Evolutionary conservation across 2,113 vertebrate species (phyloP).

Genomic region (Eulemur rufifrons): DNA sequence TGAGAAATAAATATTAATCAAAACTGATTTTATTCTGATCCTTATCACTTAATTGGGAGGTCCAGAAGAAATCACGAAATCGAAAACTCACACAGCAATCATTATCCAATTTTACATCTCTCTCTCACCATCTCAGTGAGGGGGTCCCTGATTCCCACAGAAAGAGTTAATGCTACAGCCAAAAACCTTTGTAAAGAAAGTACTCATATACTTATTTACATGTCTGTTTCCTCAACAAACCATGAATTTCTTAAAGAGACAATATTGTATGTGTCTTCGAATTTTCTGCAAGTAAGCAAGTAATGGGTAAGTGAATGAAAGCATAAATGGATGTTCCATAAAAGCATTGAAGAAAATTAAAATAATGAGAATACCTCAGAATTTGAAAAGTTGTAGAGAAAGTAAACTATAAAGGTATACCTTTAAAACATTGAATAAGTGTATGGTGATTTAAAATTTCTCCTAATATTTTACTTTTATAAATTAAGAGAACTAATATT

Average conservation of each 20-base stretch:
- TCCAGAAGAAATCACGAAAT: neutral
- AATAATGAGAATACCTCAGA: neutral
- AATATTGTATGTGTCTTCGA: neutral
- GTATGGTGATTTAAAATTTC: neutral
- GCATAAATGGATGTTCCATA: neutral
- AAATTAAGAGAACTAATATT: neutral
- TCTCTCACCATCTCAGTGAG: neutral
- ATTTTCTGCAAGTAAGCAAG: neutral
- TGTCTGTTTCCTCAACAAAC: neutral
- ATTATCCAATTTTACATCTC: neutral
- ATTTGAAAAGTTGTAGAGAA: neutral
- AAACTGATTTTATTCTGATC: neutral
- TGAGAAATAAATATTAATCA: neutral
- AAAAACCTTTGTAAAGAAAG: neutral
- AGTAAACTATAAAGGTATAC: neutral
- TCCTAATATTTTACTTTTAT: neutral
- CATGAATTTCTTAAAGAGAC: neutral
- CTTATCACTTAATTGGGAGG: neutral
- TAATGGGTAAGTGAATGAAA: neutral
- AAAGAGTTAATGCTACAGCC: neutral
- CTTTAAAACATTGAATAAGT: neutral
- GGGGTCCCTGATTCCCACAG: neutral
- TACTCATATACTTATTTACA: neutral
- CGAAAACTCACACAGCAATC: neutral
- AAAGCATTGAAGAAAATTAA: neutral